These are phyloP conservation scores for Zaprionus kolodkinae DNA, from an alignment of 1,140 invertebrate genomes.

Conservation along the genomic window DNA sequence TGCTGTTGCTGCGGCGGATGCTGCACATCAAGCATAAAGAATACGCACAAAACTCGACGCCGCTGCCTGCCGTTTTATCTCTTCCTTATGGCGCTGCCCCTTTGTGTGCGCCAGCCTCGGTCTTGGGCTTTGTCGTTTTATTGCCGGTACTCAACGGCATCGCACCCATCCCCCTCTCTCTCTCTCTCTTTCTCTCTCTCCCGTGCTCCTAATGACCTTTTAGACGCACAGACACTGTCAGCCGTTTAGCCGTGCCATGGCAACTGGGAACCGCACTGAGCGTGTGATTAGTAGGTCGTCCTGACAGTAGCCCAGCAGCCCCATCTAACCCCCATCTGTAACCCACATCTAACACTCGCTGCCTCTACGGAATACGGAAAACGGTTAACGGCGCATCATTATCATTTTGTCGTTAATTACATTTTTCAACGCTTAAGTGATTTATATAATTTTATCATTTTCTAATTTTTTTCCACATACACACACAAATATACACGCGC, in stretches of 20 bases:
- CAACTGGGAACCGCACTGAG: slow-evolving; percentile 49
- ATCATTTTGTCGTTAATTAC: slow-evolving; percentile 83
- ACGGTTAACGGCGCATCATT: slow-evolving; percentile 72
- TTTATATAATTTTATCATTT: slow-evolving; percentile 82
- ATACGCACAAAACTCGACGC: slow-evolving; percentile 48
- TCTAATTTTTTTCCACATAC: slow-evolving; percentile 68
- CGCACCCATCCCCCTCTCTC: slow-evolving; percentile 44
- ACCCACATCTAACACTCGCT: slow-evolving; percentile 6
- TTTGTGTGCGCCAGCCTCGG: slow-evolving; percentile 48
- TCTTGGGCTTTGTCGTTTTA: slow-evolving; percentile 77
- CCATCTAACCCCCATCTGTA: background rate
- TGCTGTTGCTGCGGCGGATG: slow-evolving; percentile 63
- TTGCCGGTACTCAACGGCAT: slow-evolving; percentile 73
- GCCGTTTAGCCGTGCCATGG: slow-evolving; percentile 8
- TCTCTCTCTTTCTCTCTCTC: background rate
- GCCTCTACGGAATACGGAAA: slow-evolving; percentile 60
- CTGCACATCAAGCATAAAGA: slow-evolving; percentile 74
- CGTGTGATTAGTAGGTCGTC: slow-evolving; percentile 65
- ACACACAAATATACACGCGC: slow-evolving; percentile 12
- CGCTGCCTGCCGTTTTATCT: slow-evolving; percentile 64
- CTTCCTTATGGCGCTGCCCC: slow-evolving; percentile 66
- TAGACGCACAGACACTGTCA: slow-evolving; percentile 17
- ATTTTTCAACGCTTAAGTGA: slow-evolving; percentile 81
- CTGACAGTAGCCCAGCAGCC: background rate
- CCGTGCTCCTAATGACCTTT: slow-evolving; percentile 67